Conservation (phyloP, 64 coral and sea anemone species). For the Montipora efflorescens region DNA sequence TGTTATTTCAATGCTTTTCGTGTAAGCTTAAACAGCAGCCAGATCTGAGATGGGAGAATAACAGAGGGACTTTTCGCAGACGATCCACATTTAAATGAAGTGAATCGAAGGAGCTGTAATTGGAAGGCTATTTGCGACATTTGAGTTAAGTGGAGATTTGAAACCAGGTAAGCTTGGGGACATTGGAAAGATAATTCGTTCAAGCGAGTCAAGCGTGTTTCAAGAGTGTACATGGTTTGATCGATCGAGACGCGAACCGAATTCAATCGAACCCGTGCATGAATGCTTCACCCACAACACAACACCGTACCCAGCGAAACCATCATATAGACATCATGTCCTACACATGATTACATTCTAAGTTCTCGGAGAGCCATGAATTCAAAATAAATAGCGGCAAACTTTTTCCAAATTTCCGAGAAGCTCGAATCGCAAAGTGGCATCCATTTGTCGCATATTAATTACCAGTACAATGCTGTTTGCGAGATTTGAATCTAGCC, state of each 20-base stretch:
- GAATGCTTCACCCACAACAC: background rate
- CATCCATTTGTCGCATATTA: conserved; percentile 13
- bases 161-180: background rate
- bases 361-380: background rate
- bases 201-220: conserved; percentile 39
- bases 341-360: background rate
- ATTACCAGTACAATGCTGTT: background rate
- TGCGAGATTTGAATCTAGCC: background rate
- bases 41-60: background rate
- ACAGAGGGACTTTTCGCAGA: background rate
- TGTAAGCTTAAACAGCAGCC: background rate
- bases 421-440: conserved; percentile 15
- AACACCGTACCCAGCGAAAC: background rate
- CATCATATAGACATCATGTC: background rate
- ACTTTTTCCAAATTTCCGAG: background rate
- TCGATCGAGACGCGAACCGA: conserved; percentile 31
- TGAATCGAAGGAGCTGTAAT: background rate
- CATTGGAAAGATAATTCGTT: background rate
- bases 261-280: conserved; percentile 11
- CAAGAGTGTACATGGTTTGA: background rate
- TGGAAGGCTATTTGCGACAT: background rate
- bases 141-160: background rate
- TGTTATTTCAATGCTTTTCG: background rate
- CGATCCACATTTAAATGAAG: conserved; percentile 1
- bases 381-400: background rate